phyloP scores from a whole-genome alignment of 2,113 vertebrate genomes.

The Plotosus lineatus region DNA sequence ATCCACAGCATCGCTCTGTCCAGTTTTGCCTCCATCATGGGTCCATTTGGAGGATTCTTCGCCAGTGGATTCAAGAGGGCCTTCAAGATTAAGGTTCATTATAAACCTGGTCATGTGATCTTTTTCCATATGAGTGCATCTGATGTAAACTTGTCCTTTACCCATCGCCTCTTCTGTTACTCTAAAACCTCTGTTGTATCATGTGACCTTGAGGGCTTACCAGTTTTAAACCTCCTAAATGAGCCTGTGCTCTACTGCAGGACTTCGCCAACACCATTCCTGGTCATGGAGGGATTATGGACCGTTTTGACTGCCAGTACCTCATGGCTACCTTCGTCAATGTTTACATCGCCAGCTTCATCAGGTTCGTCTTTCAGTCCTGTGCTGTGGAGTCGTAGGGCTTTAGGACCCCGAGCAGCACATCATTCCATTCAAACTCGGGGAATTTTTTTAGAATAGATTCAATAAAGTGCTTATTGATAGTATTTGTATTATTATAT shows the following conservation, averaged over 20 bases:
- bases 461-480: no score
- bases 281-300: slow-evolving; percentile 97
- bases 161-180: not conserved
- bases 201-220: not conserved
- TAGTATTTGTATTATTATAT: no score
- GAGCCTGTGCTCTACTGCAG: slow-evolving; percentile 62
- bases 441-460: not conserved
- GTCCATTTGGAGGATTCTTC: slow-evolving; percentile 96
- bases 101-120: not conserved
- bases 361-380: slow-evolving; percentile 77
- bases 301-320: slow-evolving; percentile 98
- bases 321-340: slow-evolving; percentile 99
- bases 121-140: not conserved
- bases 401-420: not conserved
- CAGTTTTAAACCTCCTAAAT: not conserved
- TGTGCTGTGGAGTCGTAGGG: not conserved
- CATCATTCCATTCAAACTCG: not conserved
- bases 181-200: not conserved
- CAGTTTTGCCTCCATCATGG: slow-evolving; percentile 91
- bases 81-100: slow-evolving; percentile 94
- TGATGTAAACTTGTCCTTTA: not conserved
- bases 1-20: slow-evolving; percentile 97
- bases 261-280: slow-evolving; percentile 99
- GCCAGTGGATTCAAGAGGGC: slow-evolving; percentile 98
- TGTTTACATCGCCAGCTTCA: slow-evolving; percentile 98